Evolutionary conservation across 2,113 vertebrate species (phyloP).

Genomic region (Smithornis capensis): DNA sequence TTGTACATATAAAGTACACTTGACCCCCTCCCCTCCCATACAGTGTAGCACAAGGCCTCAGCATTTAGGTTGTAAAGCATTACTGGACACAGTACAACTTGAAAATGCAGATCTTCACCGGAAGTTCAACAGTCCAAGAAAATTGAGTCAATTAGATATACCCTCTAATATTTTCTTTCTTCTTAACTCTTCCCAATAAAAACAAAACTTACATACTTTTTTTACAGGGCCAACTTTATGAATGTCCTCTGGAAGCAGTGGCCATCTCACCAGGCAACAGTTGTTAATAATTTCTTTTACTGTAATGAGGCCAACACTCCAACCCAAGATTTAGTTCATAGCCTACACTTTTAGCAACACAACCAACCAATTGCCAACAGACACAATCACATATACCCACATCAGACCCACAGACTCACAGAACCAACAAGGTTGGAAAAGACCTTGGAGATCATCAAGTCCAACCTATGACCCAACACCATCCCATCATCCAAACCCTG

Average conservation of each 20-base stretch:
- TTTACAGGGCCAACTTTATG: neutral
- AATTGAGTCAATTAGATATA: neutral
- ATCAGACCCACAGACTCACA: too few species aligned
- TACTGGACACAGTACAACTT: neutral
- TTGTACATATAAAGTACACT: neutral
- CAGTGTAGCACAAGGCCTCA: neutral
- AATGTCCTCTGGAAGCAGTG: neutral
- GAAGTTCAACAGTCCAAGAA: neutral
- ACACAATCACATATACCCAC: too few species aligned
- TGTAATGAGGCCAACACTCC: neutral
- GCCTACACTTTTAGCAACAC: neutral
- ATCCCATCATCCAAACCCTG: too few species aligned
- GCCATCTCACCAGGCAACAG: neutral
- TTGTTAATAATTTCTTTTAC: neutral
- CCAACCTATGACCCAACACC: too few species aligned
- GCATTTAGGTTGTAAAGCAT: neutral
- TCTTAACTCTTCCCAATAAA: neutral
- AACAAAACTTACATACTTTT: neutral
- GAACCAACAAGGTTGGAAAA: too few species aligned
- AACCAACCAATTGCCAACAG: neutral
- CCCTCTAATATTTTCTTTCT: fast-evolving
- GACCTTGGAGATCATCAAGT: too few species aligned
- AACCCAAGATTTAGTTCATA: neutral
- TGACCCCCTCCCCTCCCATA: neutral
- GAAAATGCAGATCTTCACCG: neutral